Percentiles rank a stretch among this genome's conserved stretches.
Evolutionary conservation across 1,140 invertebrate species (phyloP).

Genomic region (Littorina saxatilis): DNA sequence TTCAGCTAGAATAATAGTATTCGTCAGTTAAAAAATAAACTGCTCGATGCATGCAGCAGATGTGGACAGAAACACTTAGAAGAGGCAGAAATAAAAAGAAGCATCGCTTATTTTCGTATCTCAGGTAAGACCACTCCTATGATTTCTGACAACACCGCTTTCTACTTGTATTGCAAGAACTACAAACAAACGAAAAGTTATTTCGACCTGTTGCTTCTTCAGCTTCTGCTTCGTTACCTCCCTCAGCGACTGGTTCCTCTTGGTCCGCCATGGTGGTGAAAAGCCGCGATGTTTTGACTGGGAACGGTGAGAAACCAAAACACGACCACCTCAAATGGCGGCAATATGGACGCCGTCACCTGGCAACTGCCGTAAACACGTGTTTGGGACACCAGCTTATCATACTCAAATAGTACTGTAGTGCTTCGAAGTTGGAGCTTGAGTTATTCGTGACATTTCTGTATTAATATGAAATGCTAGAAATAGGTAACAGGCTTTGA

Average conservation of each 20-base stretch:
- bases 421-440: no score
- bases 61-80: neutral
- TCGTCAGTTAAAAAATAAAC: no score
- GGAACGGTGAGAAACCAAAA: neutral
- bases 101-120: neutral
- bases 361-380: constrained; percentile 1
- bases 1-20: no score
- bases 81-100: neutral
- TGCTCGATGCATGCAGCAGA: no score
- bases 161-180: neutral
- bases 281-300: neutral
- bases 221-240: neutral
- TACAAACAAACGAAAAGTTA: neutral
- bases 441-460: no score
- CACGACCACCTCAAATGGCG: neutral
- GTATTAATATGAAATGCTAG: no score
- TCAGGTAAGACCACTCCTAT: neutral
- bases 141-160: neutral
- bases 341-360: constrained; percentile 19
- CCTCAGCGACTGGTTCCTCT: neutral
- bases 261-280: neutral
- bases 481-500: no score
- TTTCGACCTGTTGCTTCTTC: constrained; percentile 1
- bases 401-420: neutral
- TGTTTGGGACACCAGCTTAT: neutral